Evolutionary conservation across 1,140 invertebrate species (phyloP), one percentile per base, ranked within the genome.

Genomic region (Tetraneura akinire): DNA sequence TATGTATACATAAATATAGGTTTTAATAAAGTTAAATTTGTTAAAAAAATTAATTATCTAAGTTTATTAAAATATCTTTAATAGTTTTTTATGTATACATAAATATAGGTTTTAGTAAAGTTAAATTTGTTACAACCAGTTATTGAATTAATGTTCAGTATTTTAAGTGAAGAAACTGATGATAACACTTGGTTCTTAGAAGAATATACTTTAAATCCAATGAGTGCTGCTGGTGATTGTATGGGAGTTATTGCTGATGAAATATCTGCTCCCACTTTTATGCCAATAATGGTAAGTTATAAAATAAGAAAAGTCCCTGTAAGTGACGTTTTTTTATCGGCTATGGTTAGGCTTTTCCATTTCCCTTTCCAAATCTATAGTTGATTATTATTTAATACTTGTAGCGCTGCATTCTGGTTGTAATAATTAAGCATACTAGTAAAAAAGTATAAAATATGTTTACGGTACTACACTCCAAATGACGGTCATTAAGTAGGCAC

Each of bases 171-270:
- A 78, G 74, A 78, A 60, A 62, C 55, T 62, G 55, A 62, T 47
- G 74, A 78, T 78, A 10, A 26, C 6, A 78, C 74, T 18, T 78
- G 74, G 74, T 78, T 78, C 11, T 78, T 78, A 62, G 74, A 78
- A n/a, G 74, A 78, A 4, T 78, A 62, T 62, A 37, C 8, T 26
- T n/a, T 78, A 47, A 78, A 18, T n/a, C 55, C 74, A n/a, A 78
- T 78, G 74, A 78, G 26, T 62, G 53, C 74, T 10, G 74, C 74
- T 0, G 74, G 74, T 45, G 74, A 78, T n/a, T 78, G 74, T 62
- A 60, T 78, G 32, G 55, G 55, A 11, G 74, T 55, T 42, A 78
- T 78, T 49, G 37, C 74, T 62, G 74, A 78, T n/a, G 74, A 78
- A 47, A 47, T 78, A 62, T 78, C 74, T 16, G 74, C 74, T 26